phyloP scores from a whole-genome alignment of 1,140 invertebrate genomes.

The Aphidius gifuensis region DNA sequence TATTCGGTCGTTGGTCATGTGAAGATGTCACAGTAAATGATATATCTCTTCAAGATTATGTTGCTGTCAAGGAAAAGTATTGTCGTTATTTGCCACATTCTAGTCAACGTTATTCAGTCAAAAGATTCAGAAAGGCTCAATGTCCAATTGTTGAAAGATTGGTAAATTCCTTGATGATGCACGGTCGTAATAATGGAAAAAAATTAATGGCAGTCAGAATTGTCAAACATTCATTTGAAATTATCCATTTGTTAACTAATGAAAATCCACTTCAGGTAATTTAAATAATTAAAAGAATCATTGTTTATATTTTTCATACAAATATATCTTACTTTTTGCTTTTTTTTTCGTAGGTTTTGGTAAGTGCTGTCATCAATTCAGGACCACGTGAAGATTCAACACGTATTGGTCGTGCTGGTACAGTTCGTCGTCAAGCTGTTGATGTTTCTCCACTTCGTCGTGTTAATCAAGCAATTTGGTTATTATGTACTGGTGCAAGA shows the following conservation, averaged over 20 bases:
- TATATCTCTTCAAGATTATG: constrained; percentile 98
- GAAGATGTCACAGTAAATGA: constrained; percentile 97
- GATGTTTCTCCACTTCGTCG: constrained; percentile 97
- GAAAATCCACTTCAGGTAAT: constrained; percentile 81
- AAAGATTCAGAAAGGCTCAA: constrained; percentile 97
- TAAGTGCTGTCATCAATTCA: constrained; percentile 98
- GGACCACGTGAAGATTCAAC: constrained; percentile 99
- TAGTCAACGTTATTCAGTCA: constrained; percentile 95
- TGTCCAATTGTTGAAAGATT: constrained; percentile 99
- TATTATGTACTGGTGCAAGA: constrained; percentile 96
- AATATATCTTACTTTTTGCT: no score
- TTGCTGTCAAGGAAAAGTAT: constrained; percentile 97
- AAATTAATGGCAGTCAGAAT: constrained; percentile 99
- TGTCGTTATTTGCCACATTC: constrained; percentile 98
- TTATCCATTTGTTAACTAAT: constrained; percentile 96
- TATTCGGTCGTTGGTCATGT: constrained; percentile 97
- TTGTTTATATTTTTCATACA: neutral
- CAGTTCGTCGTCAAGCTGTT: constrained; percentile 97
- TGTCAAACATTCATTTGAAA: constrained; percentile 99
- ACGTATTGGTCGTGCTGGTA: constrained; percentile 98
- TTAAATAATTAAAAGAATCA: constrained; percentile 15
- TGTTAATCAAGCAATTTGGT: constrained; percentile 99
- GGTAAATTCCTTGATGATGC: constrained; percentile 99
- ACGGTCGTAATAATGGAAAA: constrained; percentile 99
- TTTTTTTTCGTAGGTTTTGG: constrained; percentile 66